phyloP scores from a whole-genome alignment of 2,797 vertebrate genomes.

The Podarcis siculus region DNA sequence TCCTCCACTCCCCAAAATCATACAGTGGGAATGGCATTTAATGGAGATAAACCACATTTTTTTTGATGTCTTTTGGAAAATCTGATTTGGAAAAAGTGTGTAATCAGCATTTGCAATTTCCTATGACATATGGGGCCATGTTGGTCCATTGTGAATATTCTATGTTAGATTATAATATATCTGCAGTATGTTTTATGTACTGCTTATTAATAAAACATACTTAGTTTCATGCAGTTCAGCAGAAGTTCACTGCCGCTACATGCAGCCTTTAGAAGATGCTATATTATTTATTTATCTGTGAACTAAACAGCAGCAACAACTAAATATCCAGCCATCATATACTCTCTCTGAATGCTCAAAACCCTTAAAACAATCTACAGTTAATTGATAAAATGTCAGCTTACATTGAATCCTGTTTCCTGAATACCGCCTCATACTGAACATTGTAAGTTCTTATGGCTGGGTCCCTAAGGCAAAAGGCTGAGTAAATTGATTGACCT shows the following conservation, averaged over 20 bases:
- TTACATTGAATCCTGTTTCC: conserved; percentile 52
- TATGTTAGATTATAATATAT: conserved; percentile 30
- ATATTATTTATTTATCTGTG: conserved; percentile 21
- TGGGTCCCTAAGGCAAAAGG: conserved; percentile 53
- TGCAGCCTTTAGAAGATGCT: conserved; percentile 24
- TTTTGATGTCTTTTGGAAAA: neutral
- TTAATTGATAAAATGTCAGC: conserved; percentile 58
- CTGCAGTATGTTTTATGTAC: conserved; percentile 30
- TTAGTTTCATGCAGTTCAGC: conserved; percentile 50
- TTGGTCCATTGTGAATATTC: conserved; percentile 23
- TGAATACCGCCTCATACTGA: conserved; percentile 41
- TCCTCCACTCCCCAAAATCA: neutral
- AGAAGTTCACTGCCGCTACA: conserved; percentile 36
- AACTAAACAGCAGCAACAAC: neutral
- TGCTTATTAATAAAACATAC: conserved; percentile 56
- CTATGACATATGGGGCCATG: neutral
- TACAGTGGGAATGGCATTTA: neutral
- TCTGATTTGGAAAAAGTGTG: neutral
- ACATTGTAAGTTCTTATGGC: conserved; percentile 41
- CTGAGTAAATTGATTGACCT: conserved; percentile 54
- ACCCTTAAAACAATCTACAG: conserved; percentile 54
- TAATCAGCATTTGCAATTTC: neutral
- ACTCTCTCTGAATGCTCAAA: conserved; percentile 19
- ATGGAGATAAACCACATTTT: neutral
- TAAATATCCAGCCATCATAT: neutral